These are phyloP conservation scores for Brachionichthys hirsutus DNA, from an alignment of 2,113 vertebrate species.

Conservation along the genomic window DNA sequence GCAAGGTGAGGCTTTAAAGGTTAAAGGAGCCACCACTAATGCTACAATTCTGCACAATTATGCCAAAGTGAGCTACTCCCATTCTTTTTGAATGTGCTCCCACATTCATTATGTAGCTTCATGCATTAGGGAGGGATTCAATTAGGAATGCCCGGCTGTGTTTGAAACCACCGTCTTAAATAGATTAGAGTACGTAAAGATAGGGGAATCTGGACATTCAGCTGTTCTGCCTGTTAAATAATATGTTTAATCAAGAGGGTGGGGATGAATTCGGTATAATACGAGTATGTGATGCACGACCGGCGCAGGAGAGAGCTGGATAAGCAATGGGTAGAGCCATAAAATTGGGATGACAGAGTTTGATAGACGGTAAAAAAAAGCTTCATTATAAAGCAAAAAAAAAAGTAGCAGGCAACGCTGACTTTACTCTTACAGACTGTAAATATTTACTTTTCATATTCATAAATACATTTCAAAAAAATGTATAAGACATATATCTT, in stretches of 20 bases:
- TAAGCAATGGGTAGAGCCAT: not conserved
- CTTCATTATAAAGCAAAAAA: too few relatives aligned
- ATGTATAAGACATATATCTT: too few relatives aligned
- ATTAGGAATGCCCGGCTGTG: slow-evolving; percentile 54
- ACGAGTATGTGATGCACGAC: too few relatives aligned
- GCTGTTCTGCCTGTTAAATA: slow-evolving; percentile 31
- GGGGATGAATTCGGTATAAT: not conserved
- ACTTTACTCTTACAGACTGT: too few relatives aligned
- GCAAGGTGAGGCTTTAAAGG: slow-evolving; percentile 40
- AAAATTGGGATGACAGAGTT: too few relatives aligned
- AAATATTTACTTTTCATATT: too few relatives aligned
- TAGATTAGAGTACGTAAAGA: slow-evolving; percentile 38
- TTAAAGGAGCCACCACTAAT: slow-evolving; percentile 37
- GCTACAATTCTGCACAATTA: slow-evolving; percentile 43
- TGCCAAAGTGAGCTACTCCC: slow-evolving; percentile 19
- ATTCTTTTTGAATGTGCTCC: slow-evolving; percentile 14
- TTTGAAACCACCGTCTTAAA: slow-evolving; percentile 45
- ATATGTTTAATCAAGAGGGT: not conserved
- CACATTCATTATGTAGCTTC: slow-evolving; percentile 47
- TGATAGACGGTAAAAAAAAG: too few relatives aligned
- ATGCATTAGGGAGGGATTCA: slow-evolving; percentile 31
- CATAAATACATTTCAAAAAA: too few relatives aligned
- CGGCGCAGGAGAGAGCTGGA: not conserved
- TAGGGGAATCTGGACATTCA: slow-evolving; percentile 39
- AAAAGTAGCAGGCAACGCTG: too few relatives aligned